A percentile compares a stretch with the other conserved stretches of the same genome.
Evolutionary conservation across 1,140 invertebrate genomes (phyloP).

Genomic region (Mylabris phalerata): DNA sequence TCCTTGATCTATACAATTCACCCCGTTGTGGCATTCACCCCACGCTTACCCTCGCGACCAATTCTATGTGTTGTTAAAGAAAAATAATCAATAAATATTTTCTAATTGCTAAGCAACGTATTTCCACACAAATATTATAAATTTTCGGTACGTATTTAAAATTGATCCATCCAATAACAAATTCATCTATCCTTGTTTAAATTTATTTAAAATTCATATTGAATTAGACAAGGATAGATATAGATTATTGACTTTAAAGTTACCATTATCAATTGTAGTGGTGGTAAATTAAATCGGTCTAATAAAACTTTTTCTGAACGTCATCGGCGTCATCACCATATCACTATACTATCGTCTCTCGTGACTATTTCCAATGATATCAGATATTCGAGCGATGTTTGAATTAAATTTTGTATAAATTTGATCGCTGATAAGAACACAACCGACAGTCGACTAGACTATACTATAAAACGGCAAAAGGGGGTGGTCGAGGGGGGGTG

Average conservation of each 20-base stretch:
- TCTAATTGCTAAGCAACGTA: constrained; percentile 32
- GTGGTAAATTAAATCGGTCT: no score
- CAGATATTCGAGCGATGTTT: constrained; percentile 32
- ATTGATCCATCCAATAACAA: background rate
- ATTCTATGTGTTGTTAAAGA: background rate
- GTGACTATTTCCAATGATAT: constrained; percentile 36
- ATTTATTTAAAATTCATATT: no score
- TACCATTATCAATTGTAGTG: no score
- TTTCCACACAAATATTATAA: constrained; percentile 28
- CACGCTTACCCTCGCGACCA: no score
- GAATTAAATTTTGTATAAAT: constrained; percentile 37
- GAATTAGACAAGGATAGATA: no score
- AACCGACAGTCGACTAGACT: background rate
- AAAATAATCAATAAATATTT: constrained; percentile 23
- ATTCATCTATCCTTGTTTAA: no score
- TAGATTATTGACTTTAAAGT: no score
- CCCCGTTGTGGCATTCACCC: no score
- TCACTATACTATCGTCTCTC: constrained; percentile 5
- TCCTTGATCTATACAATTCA: no score
- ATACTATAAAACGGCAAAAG: constrained; percentile 16
- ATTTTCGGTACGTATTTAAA: background rate
- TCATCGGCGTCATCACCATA: background rate
- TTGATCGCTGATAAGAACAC: constrained; percentile 18
- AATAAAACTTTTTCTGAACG: background rate
- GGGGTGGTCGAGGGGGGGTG: background rate